A percentile compares a stretch with the other conserved stretches of the same genome.
Evolutionary conservation across 2,797 vertebrate genomes (phyloP).

Genomic region (Periophthalmus magnuspinnatus): DNA sequence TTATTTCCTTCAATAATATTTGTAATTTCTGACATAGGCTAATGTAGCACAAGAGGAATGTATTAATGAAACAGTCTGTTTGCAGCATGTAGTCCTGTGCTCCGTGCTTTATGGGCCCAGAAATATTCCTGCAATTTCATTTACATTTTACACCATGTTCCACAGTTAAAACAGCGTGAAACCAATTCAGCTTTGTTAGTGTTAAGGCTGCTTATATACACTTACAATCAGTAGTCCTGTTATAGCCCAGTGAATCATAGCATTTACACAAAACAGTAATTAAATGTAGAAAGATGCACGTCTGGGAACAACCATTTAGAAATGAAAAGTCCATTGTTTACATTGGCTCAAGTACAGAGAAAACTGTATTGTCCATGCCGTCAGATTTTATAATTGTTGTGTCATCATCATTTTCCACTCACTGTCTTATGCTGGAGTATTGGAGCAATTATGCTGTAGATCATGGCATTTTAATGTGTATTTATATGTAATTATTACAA

Average conservation of each 20-base stretch:
- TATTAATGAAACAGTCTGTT: conserved; percentile 43
- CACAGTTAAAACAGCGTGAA: conserved; percentile 55
- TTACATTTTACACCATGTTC: conserved; percentile 34
- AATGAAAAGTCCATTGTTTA: background rate
- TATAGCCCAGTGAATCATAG: conserved; percentile 15
- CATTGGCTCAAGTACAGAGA: background rate
- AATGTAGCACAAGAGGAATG: conserved; percentile 26
- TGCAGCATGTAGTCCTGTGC: conserved; percentile 26
- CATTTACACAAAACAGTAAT: conserved; percentile 21
- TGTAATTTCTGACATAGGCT: conserved; percentile 57
- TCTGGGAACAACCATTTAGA: background rate
- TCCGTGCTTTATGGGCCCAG: conserved; percentile 45
- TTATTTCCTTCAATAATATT: conserved; percentile 60
- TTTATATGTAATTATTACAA: too few species aligned
- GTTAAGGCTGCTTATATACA: conserved; percentile 1
- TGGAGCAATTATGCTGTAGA: background rate
- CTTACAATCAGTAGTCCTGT: conserved; percentile 20
- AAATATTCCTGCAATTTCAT: conserved; percentile 54
- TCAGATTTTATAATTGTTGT: background rate
- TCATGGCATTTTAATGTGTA: too few species aligned
- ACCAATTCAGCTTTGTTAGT: conserved; percentile 19
- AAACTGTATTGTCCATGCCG: background rate
- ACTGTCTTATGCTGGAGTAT: background rate
- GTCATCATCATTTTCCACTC: background rate
- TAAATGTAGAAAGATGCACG: background rate